A percentile compares a stretch with the other conserved stretches of the same genome.
phyloP scores from a whole-genome alignment of 2,113 vertebrate species.

The Pteronura brasiliensis region DNA sequence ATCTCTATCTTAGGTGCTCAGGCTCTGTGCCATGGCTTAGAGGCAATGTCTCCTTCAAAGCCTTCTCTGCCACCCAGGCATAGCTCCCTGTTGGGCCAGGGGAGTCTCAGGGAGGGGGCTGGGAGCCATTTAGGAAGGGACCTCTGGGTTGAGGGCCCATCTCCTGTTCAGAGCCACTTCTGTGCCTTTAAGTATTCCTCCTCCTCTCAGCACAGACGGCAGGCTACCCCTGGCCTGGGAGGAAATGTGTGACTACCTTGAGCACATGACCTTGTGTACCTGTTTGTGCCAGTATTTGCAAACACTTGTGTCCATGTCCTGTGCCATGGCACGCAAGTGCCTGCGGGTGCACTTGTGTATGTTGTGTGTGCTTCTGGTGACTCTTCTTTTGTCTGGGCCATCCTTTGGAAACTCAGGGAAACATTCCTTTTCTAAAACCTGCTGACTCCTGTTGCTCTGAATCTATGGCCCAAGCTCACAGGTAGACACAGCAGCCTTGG shows the following conservation, averaged over 20 bases:
- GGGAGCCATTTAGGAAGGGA: not conserved
- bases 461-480: not conserved
- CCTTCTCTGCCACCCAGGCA: not conserved
- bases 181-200: not conserved
- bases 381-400: not conserved
- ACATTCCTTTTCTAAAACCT: not conserved
- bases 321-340: not conserved
- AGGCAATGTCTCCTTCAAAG: not conserved
- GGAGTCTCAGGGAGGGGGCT: not conserved
- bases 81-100: not conserved
- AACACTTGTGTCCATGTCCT: not conserved
- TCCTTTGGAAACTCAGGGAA: slow-evolving; percentile 24
- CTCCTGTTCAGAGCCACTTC: not conserved
- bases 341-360: not conserved
- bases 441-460: not conserved
- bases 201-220: not conserved
- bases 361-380: not conserved
- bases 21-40: not conserved
- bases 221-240: not conserved
- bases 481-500: not conserved
- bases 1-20: slow-evolving; percentile 17
- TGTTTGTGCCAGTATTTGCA: not conserved
- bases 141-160: not conserved
- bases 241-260: not conserved
- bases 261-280: not conserved